phyloP scores from a whole-genome alignment of 2,888 invertebrate species.

The Drosophila rellima region DNA sequence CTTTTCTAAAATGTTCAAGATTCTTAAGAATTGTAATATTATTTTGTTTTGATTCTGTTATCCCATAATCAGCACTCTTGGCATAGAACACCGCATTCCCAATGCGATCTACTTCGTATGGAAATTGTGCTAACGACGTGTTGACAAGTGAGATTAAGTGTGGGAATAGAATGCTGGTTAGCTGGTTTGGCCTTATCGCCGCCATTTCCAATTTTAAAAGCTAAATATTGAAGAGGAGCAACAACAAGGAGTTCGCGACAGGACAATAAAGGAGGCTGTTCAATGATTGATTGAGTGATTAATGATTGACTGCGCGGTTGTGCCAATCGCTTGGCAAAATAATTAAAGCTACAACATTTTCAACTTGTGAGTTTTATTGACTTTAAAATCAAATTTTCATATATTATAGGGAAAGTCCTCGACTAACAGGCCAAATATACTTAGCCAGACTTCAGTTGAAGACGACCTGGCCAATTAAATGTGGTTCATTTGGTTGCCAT shows the following conservation, averaged over 20 bases:
- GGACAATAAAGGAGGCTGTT: constrained; percentile 40
- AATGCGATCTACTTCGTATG: constrained; percentile 57
- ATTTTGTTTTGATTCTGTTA: background rate
- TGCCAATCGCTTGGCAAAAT: constrained; percentile 45
- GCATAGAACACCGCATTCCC: constrained; percentile 23
- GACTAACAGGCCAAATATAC: background rate
- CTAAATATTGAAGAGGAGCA: constrained; percentile 15
- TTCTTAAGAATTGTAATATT: background rate
- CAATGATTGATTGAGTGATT: constrained; percentile 84
- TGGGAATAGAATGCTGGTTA: constrained; percentile 56
- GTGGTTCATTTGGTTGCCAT: constrained; percentile 69
- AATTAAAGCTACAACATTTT: constrained; percentile 61
- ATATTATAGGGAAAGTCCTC: constrained; percentile 32
- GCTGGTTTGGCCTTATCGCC: constrained; percentile 18
- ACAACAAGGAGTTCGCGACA: constrained; percentile 18
- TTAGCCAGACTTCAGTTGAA: constrained; percentile 2
- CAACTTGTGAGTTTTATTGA: constrained; percentile 55
- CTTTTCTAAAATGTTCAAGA: background rate
- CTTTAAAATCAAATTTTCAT: constrained; percentile 55
- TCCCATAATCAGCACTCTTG: background rate
- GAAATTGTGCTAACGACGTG: constrained; percentile 83
- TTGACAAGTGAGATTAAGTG: constrained; percentile 83
- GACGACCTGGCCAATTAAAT: constrained; percentile 68
- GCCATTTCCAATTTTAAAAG: constrained; percentile 49
- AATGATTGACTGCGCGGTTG: constrained; percentile 69